Conservation (phyloP, 2,888 invertebrate genomes). For the Idaea straminata region DNA sequence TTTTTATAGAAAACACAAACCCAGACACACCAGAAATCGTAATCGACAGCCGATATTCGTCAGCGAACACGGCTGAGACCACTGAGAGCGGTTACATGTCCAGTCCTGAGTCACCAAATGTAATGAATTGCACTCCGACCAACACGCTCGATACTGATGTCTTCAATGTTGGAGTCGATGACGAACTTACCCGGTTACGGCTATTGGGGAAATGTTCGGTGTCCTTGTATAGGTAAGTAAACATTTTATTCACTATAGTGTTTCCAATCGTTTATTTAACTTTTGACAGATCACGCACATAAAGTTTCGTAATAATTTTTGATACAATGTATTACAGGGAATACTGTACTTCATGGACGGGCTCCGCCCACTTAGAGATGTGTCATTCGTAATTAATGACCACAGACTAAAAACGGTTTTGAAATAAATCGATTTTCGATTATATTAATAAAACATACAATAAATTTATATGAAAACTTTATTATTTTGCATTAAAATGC, state of each 20-base stretch:
- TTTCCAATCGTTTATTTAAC: not conserved
- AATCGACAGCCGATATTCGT: slow-evolving; percentile 26
- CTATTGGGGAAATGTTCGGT: slow-evolving; percentile 4
- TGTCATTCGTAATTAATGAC: too few species aligned
- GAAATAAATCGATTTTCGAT: too few species aligned
- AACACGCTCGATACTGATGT: not conserved
- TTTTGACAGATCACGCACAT: too few species aligned
- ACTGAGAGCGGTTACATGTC: slow-evolving; percentile 1
- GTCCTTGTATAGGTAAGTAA: not conserved
- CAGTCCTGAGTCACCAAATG: not conserved
- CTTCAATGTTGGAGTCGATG: not conserved
- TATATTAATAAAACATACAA: too few species aligned
- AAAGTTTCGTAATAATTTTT: too few species aligned
- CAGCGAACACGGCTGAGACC: not conserved
- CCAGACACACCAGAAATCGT: slow-evolving; percentile 45
- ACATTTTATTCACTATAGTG: not conserved
- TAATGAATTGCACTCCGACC: not conserved
- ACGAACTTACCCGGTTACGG: not conserved
- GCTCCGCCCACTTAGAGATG: too few species aligned
- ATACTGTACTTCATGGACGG: too few species aligned
- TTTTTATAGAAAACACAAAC: not conserved
- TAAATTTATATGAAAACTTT: too few species aligned
- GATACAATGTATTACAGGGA: too few species aligned
- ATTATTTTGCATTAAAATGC: too few species aligned
- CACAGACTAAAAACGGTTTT: too few species aligned